Evolutionary conservation across 2,888 invertebrate genomes (phyloP), one percentile per base, ranked within the genome.

Genomic region (Ctena decussata): DNA sequence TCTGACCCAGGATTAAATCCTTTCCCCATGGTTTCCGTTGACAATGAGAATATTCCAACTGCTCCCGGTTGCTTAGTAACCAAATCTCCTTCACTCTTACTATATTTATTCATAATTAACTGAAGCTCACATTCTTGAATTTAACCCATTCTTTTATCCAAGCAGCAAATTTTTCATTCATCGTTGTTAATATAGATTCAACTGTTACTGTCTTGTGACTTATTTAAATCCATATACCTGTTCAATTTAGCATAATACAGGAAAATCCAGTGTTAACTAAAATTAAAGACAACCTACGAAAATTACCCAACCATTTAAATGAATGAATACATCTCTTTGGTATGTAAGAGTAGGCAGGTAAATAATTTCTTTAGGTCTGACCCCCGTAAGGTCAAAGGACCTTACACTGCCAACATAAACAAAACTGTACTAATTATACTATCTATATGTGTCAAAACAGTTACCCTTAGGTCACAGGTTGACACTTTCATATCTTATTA

Each of bases 51-150:
- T 80, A 87, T 83, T 72, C 77, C 57, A 30, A 46, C 76, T 3
- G 88, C 73, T 77, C 80, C 77, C 27, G 88, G 88, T 71, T 88
- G 88, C 35, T 49, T 81, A n/a, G 84, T 85, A 49, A 88, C 85
- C 46, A 88, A 71, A 80, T 88, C 88, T 39, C 85, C 84, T 69
- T 85, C 88, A 85, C 88, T 88, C 21, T 44, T 39, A 44, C 44
- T 82, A 71, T 85, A 81, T 79, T 83, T 88, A 44, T 81, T 85
- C 88, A 88, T 88, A 41, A 49, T 71, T 71, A 12, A 11, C 35
- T 18, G 3, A 21, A 24, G 27, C n/a, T 57, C 27, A 57, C 57
- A 57, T 57, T 57, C 27, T 57, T 27, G n/a, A n/a, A n/a, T n/a
- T n/a, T n/a, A n/a, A n/a, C 27, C n/a, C 57, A 57, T 57, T 57